These are phyloP conservation scores for Cephalopachus bancanus DNA, from an alignment of 2,797 vertebrate species.

Conservation along the genomic window DNA sequence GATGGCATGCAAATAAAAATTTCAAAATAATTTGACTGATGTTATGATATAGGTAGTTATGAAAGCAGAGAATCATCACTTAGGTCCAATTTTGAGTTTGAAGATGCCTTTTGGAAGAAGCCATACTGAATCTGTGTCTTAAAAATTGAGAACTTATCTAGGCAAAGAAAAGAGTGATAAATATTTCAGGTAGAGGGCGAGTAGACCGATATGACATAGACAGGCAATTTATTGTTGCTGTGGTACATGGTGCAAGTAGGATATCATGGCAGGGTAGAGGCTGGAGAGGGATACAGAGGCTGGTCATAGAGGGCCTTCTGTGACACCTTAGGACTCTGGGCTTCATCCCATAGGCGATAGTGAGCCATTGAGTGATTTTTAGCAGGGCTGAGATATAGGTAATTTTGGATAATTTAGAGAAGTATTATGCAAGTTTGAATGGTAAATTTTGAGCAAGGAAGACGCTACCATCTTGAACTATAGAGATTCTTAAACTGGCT, in stretches of 20 bases:
- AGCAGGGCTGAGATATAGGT: not conserved
- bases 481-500: not conserved
- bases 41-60: not conserved
- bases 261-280: not conserved
- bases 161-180: conserved; percentile 10
- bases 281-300: not conserved
- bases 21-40: not conserved
- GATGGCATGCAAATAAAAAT: not conserved
- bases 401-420: not conserved
- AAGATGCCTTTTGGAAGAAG: not conserved
- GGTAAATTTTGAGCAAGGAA: not conserved
- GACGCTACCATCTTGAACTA: not conserved
- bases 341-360: not conserved
- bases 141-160: not conserved
- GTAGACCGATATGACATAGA: not conserved
- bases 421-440: not conserved
- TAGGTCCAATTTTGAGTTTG: not conserved
- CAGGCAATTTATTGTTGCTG: not conserved
- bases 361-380: not conserved
- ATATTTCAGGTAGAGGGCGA: not conserved
- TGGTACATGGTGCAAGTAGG: not conserved
- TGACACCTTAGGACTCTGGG: not conserved
- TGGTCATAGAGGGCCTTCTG: not conserved
- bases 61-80: not conserved
- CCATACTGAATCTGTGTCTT: not conserved